Base-by-base conservation (phyloP, 2,888 invertebrate species). In the Esperia sulphurella region DNA sequence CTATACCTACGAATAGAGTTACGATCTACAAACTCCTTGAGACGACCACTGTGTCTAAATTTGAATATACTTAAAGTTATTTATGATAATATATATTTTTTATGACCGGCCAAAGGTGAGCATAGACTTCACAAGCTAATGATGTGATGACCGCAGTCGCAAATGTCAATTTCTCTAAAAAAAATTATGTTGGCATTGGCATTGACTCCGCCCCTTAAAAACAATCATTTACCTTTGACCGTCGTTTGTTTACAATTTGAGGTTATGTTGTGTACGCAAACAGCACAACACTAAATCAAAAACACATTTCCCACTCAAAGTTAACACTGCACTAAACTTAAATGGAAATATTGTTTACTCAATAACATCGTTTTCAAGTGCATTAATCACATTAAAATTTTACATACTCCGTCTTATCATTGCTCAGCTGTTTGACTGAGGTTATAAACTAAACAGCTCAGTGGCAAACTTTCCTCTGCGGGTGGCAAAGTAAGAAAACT, bases 261-360 rank as follows among this genome's bases (percentile, higher is more conserved):
- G 51, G 54, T 53, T 55, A 51, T 44, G 48, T 54, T 54, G 40
- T 54, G 46, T 46, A 40, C 43, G 29, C 43, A 39, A 45, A 44
- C 41, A 41, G 10, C 14, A 41, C n/a, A 38, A 13, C 14, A 14
- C 9, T 33, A 39, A 7, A 35, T 7, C 33, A 13, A 39, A 14
- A 50, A 43, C 47, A 57, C 43, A 41, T 31, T 38, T 43, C 14
- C 28, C 29, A 30, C 5, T 49, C 50, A 52, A 50, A 50, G 55
- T 48, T 55, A 55, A 54, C 55, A 44, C 48, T 41, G 51, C 52
- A 49, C 52, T 41, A 49, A 41, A 33, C 43, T 10, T 35, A n/a
- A 35, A 3, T 31, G 8, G 9, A 10, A 35, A 35, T 9, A 31
- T n/a, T 35, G n/a, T 35, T n/a, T n/a, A 35, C n/a, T 21, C n/a